phyloP scores from a whole-genome alignment of 2,888 invertebrate genomes.

The Andrena chrysosceles region DNA sequence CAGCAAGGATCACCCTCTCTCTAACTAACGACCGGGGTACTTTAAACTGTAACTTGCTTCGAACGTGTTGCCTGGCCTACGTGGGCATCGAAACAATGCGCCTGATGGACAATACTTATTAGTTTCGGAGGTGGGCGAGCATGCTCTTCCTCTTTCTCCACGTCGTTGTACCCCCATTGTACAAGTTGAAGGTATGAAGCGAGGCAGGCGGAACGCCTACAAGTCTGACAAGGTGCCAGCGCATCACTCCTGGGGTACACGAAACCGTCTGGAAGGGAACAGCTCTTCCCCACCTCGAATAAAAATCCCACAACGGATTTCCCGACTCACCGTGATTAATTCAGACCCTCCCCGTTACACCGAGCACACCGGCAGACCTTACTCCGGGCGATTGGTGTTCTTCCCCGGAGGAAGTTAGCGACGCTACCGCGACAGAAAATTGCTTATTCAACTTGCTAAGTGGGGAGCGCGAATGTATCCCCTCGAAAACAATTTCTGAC shows the following conservation, averaged over 20 bases:
- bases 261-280: conserved; percentile 62
- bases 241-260: conserved; percentile 73
- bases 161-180: conserved; percentile 72
- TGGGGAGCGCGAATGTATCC: neutral
- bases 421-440: conserved; percentile 1
- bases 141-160: conserved; percentile 66
- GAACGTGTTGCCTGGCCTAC: conserved; percentile 70
- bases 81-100: conserved; percentile 80
- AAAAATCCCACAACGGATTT: conserved; percentile 63
- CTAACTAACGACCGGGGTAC: conserved; percentile 63
- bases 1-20: conserved; percentile 40
- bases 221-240: conserved; percentile 76
- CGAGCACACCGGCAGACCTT: neutral
- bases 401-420: neutral
- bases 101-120: conserved; percentile 80
- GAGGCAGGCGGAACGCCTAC: conserved; percentile 76
- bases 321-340: conserved; percentile 60
- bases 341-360: conserved; percentile 34
- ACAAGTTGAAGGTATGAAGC: conserved; percentile 74
- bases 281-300: conserved; percentile 46
- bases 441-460: neutral
- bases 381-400: neutral
- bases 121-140: conserved; percentile 78
- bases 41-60: conserved; percentile 75
- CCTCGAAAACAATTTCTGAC: neutral